Conservation (phyloP, 2,888 invertebrate species). For the Platerodrilus igneus region DNA sequence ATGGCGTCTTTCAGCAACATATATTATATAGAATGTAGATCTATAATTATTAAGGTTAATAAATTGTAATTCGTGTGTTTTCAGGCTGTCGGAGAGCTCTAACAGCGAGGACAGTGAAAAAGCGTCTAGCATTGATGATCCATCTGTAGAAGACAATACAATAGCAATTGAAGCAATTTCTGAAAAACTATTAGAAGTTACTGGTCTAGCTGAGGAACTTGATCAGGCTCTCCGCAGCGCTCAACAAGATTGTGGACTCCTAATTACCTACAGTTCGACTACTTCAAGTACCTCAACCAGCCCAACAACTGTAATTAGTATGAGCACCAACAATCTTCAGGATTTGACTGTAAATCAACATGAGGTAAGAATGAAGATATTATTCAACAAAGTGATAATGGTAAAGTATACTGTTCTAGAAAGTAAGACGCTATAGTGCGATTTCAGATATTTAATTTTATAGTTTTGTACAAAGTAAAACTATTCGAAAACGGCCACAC, state of each 20-base stretch:
- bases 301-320: conserved; percentile 22
- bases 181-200: conserved; percentile 60
- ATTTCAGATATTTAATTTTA: too few relatives aligned
- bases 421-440: too few relatives aligned
- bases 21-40: too few relatives aligned
- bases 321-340: conserved; percentile 33
- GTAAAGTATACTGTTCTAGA: too few relatives aligned
- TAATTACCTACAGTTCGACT: conserved; percentile 15
- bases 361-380: too few relatives aligned
- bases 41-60: too few relatives aligned
- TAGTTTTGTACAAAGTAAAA: too few relatives aligned
- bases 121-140: conserved; percentile 18
- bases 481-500: too few relatives aligned
- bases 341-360: too few relatives aligned
- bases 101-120: conserved; percentile 26
- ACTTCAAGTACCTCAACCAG: conserved; percentile 19
- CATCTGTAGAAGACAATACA: conserved; percentile 47
- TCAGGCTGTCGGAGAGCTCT: conserved; percentile 31
- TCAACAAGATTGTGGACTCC: conserved; percentile 45
- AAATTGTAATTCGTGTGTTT: conserved; percentile 15
- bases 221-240: conserved; percentile 56
- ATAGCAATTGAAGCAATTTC: conserved; percentile 64
- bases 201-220: conserved; percentile 62
- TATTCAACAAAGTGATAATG: too few relatives aligned
- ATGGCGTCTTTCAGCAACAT: too few relatives aligned